A percentile compares a stretch with the other conserved stretches of the same genome.
These are phyloP conservation scores for Biston stratarius DNA, from an alignment of 2,888 invertebrate genomes.

Conservation along the genomic window DNA sequence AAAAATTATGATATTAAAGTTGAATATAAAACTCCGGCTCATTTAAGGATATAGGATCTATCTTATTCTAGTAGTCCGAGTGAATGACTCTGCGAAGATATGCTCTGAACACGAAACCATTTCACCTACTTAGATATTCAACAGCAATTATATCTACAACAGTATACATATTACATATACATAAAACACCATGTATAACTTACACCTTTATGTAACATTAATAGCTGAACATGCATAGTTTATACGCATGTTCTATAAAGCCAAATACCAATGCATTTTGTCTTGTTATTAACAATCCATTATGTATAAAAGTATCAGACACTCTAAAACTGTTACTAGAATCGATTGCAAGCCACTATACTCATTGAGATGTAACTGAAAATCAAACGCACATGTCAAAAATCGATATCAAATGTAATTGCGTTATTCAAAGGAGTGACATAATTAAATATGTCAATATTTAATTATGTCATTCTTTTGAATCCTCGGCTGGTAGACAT, in stretches of 20 bases:
- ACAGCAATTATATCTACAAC: conserved; percentile 73
- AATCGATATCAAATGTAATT: too few species aligned
- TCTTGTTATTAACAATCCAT: conserved; percentile 74
- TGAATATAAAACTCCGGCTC: conserved; percentile 2
- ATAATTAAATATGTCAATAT: too few species aligned
- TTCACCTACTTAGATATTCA: conserved; percentile 67
- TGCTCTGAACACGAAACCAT: conserved; percentile 78
- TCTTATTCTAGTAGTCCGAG: conserved; percentile 50
- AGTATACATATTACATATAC: conserved; percentile 66
- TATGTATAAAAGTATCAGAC: conserved; percentile 56
- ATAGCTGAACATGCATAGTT: conserved; percentile 79
- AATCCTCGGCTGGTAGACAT: neutral
- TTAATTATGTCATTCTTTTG: neutral
- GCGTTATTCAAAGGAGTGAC: too few species aligned
- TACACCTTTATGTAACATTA: conserved; percentile 72
- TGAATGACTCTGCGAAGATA: conserved; percentile 61
- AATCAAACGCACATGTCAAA: neutral
- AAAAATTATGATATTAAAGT: neutral
- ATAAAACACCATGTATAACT: conserved; percentile 65
- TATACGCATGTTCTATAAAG: conserved; percentile 83
- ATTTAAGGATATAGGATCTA: conserved; percentile 50
- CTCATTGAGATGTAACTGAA: neutral
- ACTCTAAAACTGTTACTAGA: conserved; percentile 46
- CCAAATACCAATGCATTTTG: conserved; percentile 87
- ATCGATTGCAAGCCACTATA: conserved; percentile 43